Base-by-base conservation (phyloP, 2,888 invertebrate genomes). In the Brachyopa scutellaris region DNA sequence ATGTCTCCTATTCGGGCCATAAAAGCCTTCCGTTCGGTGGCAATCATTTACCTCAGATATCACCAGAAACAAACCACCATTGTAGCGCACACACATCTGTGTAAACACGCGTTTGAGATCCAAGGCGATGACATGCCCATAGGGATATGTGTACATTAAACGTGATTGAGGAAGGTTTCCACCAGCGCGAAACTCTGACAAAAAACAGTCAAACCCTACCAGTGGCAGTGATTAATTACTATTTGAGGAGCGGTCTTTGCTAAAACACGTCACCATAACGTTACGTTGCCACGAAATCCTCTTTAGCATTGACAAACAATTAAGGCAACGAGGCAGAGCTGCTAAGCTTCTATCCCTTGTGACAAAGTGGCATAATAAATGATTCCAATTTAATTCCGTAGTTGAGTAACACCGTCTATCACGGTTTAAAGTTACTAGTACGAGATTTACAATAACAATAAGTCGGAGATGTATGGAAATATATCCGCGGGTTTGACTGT, bases 191-290 rank as follows among this genome's bases (percentile, higher is more conserved):
- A 2, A 4, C 9, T 11, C 26, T 26, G 8, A 9, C 29, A 19
- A 29, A 29, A 40, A 17, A n/a, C 40, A 42, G 23, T 29, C 42
- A 13, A 45, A 19, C 31, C 61, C 11, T 3, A 13, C 4, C 8
- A 45, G 45, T 45, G 31, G 21, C 31, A 45, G 45, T 45, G 61
- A 61, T 61, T 61, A 45, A 45, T 61, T 61, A 31, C 21, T 4
- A 21, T 29, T 31, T 29, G n/a, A 23, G 29, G 55, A 9, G 47
- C 15, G 47, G 47, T 29, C 9, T 42, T 21, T 6, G 7, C 11
- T 7, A 11, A 21, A 45, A n/a, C n/a, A n/a, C 21, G 19, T 42
- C 26, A 26, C 26, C 23, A 13, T 11, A n/a, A 3, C 23, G 7
- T 13, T 23, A 2, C 8, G 6, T 19, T 53, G n/a, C 15, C 17